Base-by-base conservation (phyloP, 2,113 vertebrate genomes). In the Castor canadensis region DNA sequence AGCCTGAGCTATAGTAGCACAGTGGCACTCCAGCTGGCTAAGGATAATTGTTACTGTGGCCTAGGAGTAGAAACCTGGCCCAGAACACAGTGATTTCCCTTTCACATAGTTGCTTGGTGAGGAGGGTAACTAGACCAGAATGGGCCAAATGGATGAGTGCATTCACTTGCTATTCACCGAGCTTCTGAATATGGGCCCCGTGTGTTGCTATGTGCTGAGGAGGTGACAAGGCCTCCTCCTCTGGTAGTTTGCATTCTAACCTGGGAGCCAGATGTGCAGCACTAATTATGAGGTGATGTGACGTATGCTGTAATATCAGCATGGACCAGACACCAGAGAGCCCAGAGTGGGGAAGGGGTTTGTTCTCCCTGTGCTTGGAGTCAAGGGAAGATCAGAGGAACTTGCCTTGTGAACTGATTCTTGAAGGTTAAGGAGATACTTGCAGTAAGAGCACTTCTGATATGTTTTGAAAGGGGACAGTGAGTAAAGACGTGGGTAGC, bases 301-400 rank as follows among this genome's bases (percentile, higher is more conserved):
- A 67, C 67, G 11, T 69, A 19, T 86, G 17, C 38, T 75, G 9
- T 87, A 32, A 72, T 52, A 92, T 30, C 58, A 58, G 45, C 54
- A 62, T 83, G 43, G 40, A 79, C 43, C 43, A 85, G 49, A 69
- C 69, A 20, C 56, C 80, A 94, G 49, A 35, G 73, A 94, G 30
- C 64, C 67, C 67, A 91, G 15, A 69, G n/a, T 67, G 85, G 43
- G 26, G 35, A 94, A 94, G 52, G 66, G 62, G 87, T 83, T 76
- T 90, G 15, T 85, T 58, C 40, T 91, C 19, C 69, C 47, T 52
- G 4, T 72, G 58, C 32, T 43, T 45, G 13, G n/a, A 19, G 66
- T 92, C 71, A 76, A 95, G 69, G 54, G 66, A 92, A 87, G 71
- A 45, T 80, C 88, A 88, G 66, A 81, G 66, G 40, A 93, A 72